Conservation (phyloP, 2,797 vertebrate genomes). For the Oophaga sylvatica region DNA sequence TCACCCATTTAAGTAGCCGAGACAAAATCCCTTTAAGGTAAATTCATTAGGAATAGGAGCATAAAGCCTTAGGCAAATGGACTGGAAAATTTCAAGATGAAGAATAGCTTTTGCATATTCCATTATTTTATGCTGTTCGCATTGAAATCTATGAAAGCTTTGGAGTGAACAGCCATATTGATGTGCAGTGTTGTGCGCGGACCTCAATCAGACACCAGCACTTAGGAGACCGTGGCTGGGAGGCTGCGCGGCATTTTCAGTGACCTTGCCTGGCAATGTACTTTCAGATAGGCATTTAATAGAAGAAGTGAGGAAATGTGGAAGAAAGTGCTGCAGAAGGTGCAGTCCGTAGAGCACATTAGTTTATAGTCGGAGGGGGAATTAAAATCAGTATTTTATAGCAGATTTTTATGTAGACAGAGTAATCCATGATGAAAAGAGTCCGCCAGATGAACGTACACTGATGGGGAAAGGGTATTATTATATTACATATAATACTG, state of each 20-base stretch:
- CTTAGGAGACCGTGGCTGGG: not conserved
- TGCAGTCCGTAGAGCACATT: not conserved
- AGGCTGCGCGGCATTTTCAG: not conserved
- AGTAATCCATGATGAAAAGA: no score
- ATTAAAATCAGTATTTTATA: no score
- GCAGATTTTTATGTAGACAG: no score
- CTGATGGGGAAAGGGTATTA: no score
- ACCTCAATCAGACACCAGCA: not conserved
- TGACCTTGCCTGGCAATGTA: not conserved
- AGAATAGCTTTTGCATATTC: not conserved
- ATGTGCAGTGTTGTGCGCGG: not conserved
- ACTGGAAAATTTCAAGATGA: not conserved
- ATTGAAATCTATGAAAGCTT: not conserved
- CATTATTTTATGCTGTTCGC: not conserved
- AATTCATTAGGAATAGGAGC: not conserved
- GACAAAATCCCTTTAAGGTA: not conserved
- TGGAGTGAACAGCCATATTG: conserved; percentile 1
- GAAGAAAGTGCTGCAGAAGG: not conserved
- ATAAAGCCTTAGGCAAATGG: not conserved
- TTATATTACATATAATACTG: no score
- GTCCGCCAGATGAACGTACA: no score
- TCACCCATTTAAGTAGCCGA: no score
- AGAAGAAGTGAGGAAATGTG: not conserved
- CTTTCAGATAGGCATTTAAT: not conserved
- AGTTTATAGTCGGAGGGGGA: no score